Percentiles rank a stretch among this genome's conserved stretches.
Conservation (phyloP, 2,113 vertebrate genomes). For the Cyphomyrus plagiostoma region DNA sequence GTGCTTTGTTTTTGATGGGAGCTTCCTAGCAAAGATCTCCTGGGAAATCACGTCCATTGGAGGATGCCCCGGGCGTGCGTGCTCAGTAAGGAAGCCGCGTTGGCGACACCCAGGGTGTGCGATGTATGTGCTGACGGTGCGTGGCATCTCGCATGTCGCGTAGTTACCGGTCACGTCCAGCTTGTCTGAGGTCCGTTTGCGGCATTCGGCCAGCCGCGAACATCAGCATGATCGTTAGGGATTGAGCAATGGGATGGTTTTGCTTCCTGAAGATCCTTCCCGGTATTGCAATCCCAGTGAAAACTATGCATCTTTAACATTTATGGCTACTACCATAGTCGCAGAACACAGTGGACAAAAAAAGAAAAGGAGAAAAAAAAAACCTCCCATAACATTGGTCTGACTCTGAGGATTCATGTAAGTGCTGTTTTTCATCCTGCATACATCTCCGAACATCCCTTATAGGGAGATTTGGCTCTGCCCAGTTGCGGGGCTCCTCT, state of each 20-base stretch:
- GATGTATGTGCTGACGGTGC: neutral
- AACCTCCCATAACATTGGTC: neutral
- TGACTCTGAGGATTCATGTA: neutral
- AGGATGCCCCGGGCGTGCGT: conserved; percentile 29
- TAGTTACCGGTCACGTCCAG: neutral
- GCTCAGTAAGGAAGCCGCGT: conserved; percentile 41
- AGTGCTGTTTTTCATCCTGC: neutral
- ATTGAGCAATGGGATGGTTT: neutral
- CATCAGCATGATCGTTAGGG: neutral
- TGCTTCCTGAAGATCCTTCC: neutral
- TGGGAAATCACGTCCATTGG: conserved; percentile 40
- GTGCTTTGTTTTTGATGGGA: conserved; percentile 38
- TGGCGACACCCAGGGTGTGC: neutral
- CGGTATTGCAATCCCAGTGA: neutral
- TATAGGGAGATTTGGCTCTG: neutral
- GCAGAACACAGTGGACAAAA: neutral
- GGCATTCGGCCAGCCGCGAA: neutral
- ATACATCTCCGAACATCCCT: neutral
- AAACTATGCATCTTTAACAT: neutral
- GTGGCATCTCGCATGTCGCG: neutral
- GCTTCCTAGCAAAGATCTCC: conserved; percentile 33
- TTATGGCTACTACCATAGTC: neutral
- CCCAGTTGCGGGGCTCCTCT: neutral
- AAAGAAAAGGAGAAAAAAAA: neutral
- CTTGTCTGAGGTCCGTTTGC: neutral